Percentiles rank a stretch among this genome's conserved stretches.
phyloP scores from a whole-genome alignment of 1,140 invertebrate species.

The Trissolcus basalis region DNA sequence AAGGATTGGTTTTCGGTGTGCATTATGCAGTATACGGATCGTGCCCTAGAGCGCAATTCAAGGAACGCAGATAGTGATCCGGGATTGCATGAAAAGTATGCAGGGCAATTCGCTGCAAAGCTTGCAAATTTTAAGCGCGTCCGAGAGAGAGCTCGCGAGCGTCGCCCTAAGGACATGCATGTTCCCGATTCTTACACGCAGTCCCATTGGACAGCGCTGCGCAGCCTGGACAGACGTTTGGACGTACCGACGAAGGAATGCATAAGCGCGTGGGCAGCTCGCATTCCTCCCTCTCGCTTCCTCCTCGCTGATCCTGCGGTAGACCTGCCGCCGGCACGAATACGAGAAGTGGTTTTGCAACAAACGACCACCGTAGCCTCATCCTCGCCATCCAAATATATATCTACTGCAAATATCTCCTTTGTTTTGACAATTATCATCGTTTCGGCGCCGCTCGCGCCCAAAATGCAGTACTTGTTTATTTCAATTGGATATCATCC shows the following conservation, averaged over 20 bases:
- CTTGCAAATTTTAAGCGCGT: slow-evolving; percentile 53
- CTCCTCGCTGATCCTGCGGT: slow-evolving; percentile 54
- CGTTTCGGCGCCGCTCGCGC: too few relatives aligned
- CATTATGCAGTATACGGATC: slow-evolving; percentile 60
- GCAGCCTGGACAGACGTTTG: slow-evolving; percentile 23
- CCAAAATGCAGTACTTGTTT: too few relatives aligned
- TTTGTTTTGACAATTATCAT: slow-evolving; percentile 33
- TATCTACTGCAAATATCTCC: slow-evolving; percentile 19
- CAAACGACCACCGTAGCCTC: slow-evolving; percentile 59
- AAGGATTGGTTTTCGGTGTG: slow-evolving; percentile 8
- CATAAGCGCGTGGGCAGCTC: slow-evolving; percentile 67
- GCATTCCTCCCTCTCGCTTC: slow-evolving; percentile 17
- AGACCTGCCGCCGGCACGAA: slow-evolving; percentile 59
- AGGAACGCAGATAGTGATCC: slow-evolving; percentile 57
- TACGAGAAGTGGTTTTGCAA: slow-evolving; percentile 66
- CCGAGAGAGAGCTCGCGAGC: slow-evolving; percentile 24
- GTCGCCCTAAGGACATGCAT: slow-evolving; percentile 61
- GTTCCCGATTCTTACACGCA: slow-evolving; percentile 66
- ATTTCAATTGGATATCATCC: too few relatives aligned
- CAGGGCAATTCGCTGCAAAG: slow-evolving; percentile 43
- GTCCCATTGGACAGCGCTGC: slow-evolving; percentile 25
- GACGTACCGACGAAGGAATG: slow-evolving; percentile 58
- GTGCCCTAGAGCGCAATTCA: slow-evolving; percentile 52
- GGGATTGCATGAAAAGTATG: slow-evolving; percentile 57
- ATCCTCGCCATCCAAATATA: slow-evolving; percentile 30